phyloP scores from a whole-genome alignment of 2,113 vertebrate genomes.

The Caretta caretta region DNA sequence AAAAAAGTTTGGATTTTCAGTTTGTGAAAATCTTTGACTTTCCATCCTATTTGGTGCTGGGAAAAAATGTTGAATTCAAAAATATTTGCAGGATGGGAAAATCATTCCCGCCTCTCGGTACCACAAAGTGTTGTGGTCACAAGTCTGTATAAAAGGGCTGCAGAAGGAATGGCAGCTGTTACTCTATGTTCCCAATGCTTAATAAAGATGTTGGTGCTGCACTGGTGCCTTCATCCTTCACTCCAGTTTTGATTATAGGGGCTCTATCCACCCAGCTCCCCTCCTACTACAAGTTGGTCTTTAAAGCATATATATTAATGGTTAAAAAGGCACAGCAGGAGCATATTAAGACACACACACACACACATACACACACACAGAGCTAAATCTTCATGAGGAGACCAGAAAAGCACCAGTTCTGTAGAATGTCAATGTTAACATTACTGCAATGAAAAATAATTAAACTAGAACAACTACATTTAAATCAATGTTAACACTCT shows the following conservation, averaged over 20 bases:
- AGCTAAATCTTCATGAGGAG: neutral
- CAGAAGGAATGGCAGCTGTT: neutral
- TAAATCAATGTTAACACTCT: conserved; percentile 1
- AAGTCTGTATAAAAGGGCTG: fast-evolving
- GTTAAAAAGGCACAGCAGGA: neutral
- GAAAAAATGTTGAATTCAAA: neutral
- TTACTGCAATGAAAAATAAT: conserved; percentile 40
- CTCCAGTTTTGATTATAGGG: neutral
- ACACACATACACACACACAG: neutral
- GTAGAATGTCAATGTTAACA: neutral
- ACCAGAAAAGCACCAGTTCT: neutral
- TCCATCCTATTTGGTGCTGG: neutral
- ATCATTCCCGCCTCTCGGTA: neutral
- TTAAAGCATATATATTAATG: neutral
- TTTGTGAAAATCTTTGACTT: neutral
- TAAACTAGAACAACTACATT: neutral
- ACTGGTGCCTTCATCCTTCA: neutral
- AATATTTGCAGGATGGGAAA: neutral
- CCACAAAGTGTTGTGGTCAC: fast-evolving
- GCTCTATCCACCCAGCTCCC: neutral
- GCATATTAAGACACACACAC: neutral
- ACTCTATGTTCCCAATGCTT: fast-evolving
- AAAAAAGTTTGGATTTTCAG: neutral
- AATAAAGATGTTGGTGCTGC: fast-evolving
- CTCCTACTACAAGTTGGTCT: neutral